These are phyloP conservation scores for Asobara japonica DNA, from an alignment of 1,140 invertebrate genomes.

Conservation along the genomic window DNA sequence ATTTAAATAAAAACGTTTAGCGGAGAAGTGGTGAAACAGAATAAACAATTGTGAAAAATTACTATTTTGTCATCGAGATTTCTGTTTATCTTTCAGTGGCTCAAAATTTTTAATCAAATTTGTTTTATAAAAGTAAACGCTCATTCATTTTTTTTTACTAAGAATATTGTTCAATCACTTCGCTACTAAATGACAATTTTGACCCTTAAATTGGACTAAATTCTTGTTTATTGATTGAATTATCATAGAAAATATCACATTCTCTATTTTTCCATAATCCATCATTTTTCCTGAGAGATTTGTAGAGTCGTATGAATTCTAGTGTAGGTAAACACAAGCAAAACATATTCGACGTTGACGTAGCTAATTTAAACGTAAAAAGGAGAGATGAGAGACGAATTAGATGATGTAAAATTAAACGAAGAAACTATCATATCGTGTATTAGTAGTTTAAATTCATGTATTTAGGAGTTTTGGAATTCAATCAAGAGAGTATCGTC, in stretches of 20 bases:
- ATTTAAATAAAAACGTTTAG: too few relatives aligned
- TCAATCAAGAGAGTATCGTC: constrained; percentile 46
- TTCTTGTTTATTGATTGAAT: neutral
- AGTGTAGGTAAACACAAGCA: neutral
- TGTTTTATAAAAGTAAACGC: too few relatives aligned
- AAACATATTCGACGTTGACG: neutral
- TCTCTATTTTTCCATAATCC: neutral
- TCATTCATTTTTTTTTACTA: too few relatives aligned
- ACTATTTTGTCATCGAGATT: too few relatives aligned
- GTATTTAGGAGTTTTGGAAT: constrained; percentile 34
- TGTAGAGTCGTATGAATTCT: neutral
- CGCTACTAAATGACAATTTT: neutral
- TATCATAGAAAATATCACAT: neutral
- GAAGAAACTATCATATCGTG: constrained; percentile 28
- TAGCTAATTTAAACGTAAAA: neutral
- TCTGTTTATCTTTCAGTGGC: too few relatives aligned
- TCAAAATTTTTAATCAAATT: too few relatives aligned
- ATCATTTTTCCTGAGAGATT: neutral
- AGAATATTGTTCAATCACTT: neutral
- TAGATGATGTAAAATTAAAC: constrained; percentile 9
- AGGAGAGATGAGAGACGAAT: constrained; percentile 14
- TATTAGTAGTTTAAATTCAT: constrained; percentile 20
- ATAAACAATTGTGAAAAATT: too few relatives aligned
- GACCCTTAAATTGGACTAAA: neutral
- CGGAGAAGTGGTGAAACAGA: too few relatives aligned